These are phyloP conservation scores for Drosophila kohkoa DNA, from an alignment of 1,140 invertebrate species.

Conservation along the genomic window DNA sequence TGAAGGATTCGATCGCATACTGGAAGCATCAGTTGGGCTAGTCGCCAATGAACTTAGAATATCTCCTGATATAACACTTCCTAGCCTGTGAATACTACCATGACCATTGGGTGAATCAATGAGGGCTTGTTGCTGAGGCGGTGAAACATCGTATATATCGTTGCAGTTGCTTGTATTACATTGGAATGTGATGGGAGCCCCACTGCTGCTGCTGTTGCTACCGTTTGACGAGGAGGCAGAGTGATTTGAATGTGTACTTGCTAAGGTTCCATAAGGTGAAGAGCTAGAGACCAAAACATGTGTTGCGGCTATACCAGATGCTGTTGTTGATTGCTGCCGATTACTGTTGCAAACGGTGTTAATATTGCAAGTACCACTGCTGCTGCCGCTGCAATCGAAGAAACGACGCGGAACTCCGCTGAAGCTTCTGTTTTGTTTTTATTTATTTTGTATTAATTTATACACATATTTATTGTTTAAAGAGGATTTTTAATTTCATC, in stretches of 20 bases:
- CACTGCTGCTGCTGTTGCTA: slow-evolving; percentile 79
- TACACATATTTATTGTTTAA: slow-evolving; percentile 54
- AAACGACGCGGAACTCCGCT: slow-evolving; percentile 83
- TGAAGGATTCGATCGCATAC: slow-evolving; percentile 83
- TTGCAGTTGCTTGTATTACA: slow-evolving; percentile 51
- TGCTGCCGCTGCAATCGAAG: slow-evolving; percentile 68
- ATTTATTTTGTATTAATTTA: slow-evolving; percentile 46
- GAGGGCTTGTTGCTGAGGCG: slow-evolving; percentile 52
- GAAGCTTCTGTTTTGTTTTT: slow-evolving; percentile 65
- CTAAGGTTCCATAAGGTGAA: slow-evolving; percentile 73
- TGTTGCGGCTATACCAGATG: neutral
- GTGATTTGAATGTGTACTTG: slow-evolving; percentile 79
- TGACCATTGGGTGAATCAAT: slow-evolving; percentile 74
- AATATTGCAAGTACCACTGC: slow-evolving; percentile 30
- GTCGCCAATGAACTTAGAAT: slow-evolving; percentile 78
- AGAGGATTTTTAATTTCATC: slow-evolving; percentile 38
- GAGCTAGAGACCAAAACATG: slow-evolving; percentile 48
- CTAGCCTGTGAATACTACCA: slow-evolving; percentile 64
- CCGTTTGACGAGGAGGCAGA: slow-evolving; percentile 77
- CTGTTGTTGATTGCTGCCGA: slow-evolving; percentile 33
- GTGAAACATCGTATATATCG: slow-evolving; percentile 54
- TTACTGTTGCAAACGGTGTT: slow-evolving; percentile 31
- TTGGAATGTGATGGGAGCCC: slow-evolving; percentile 74
- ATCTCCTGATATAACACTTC: slow-evolving; percentile 63
- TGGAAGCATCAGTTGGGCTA: slow-evolving; percentile 82